A percentile compares a stretch with the other conserved stretches of the same genome.
These are phyloP conservation scores for Phortica variegata DNA, from an alignment of 1,140 invertebrate species.

Conservation along the genomic window DNA sequence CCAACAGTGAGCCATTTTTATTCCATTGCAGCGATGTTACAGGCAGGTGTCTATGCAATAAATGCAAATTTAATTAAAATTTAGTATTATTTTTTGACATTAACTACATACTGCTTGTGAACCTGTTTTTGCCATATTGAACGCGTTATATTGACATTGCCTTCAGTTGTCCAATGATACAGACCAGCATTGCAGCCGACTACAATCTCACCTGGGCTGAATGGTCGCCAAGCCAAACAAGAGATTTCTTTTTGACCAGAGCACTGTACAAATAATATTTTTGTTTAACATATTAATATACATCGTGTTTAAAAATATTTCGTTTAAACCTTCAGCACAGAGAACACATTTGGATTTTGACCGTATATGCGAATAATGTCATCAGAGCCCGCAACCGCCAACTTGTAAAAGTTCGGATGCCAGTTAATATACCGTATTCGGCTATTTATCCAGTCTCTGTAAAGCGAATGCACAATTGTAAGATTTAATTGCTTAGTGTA, in stretches of 20 bases:
- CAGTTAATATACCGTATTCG: constrained; percentile 74
- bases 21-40: constrained; percentile 81
- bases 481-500: background rate
- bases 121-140: constrained; percentile 59
- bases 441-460: constrained; percentile 61
- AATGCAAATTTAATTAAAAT: background rate
- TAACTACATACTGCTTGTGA: constrained; percentile 30
- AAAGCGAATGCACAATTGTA: background rate
- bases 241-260: constrained; percentile 74
- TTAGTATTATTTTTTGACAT: background rate
- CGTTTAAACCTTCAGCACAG: constrained; percentile 64
- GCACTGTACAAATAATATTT: constrained; percentile 17
- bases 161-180: constrained; percentile 83
- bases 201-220: constrained; percentile 76
- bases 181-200: constrained; percentile 81
- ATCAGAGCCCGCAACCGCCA: constrained; percentile 80
- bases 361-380: constrained; percentile 82
- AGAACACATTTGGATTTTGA: constrained; percentile 63
- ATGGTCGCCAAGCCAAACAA: constrained; percentile 80
- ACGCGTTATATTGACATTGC: constrained; percentile 69
- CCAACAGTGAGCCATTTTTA: constrained; percentile 70
- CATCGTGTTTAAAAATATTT: constrained; percentile 53
- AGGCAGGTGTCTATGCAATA: constrained; percentile 60
- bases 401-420: constrained; percentile 80
- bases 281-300: constrained; percentile 59